Percentiles rank a stretch among this genome's conserved stretches.
These are phyloP conservation scores for Cataglyphis livida DNA, from an alignment of 2,888 invertebrate genomes.

Conservation along the genomic window DNA sequence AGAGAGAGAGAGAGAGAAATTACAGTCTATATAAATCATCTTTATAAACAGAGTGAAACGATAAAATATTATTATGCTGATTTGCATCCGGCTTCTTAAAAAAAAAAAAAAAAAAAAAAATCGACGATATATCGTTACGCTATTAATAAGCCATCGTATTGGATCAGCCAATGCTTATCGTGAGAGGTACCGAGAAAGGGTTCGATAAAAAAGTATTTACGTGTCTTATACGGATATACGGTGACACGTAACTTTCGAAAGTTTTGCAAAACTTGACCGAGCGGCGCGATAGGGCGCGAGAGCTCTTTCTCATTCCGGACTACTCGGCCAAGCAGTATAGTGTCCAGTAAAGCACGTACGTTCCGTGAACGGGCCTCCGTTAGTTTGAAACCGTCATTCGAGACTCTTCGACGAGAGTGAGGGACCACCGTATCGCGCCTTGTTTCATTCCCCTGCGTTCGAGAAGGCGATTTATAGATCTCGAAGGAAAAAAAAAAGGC, in stretches of 20 bases:
- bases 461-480: constrained; percentile 10
- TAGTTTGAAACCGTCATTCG: constrained; percentile 46
- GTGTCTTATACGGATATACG: constrained; percentile 39
- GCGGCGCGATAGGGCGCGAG: neutral
- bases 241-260: constrained; percentile 52
- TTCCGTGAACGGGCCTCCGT: constrained; percentile 48
- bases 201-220: constrained; percentile 24
- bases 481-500: too few species aligned
- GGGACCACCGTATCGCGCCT: constrained; percentile 21
- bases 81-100: constrained; percentile 13
- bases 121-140: neutral
- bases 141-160: constrained; percentile 28
- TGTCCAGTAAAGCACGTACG: constrained; percentile 77
- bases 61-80: neutral
- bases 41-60: neutral
- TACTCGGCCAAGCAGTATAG: neutral
- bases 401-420: constrained; percentile 29
- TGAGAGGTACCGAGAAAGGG: constrained; percentile 31
- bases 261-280: constrained; percentile 51
- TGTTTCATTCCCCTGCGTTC: neutral
- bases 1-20: neutral
- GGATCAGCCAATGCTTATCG: constrained; percentile 16
- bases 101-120: constrained; percentile 3
- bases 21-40: neutral
- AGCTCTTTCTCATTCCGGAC: constrained; percentile 19